These are phyloP conservation scores for Zoanthus gigantus DNA, from an alignment of 92 coral and sea anemone species.

Conservation along the genomic window DNA sequence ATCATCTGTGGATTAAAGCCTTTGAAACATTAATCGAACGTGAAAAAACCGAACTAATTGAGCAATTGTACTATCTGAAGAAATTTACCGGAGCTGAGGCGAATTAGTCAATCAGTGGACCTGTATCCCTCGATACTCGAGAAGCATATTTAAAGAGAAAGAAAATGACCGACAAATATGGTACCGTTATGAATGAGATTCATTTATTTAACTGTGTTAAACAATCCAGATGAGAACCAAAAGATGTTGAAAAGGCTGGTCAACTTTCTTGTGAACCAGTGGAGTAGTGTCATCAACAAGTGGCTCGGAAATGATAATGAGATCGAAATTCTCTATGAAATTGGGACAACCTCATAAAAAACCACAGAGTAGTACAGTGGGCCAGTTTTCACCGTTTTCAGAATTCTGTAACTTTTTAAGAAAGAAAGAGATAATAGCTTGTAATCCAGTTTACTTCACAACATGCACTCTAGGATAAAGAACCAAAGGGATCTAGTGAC, in stretches of 20 bases:
- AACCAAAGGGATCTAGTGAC: not conserved
- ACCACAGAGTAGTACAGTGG: no score
- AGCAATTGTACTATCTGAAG: no score
- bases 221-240: not conserved
- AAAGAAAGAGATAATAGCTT: constrained; percentile 59
- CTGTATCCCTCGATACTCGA: no score
- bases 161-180: no score
- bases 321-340: not conserved
- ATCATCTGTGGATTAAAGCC: no score
- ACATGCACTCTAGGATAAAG: constrained; percentile 24
- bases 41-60: no score
- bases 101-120: no score
- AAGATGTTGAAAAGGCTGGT: constrained; percentile 22
- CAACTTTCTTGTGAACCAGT: constrained; percentile 44
- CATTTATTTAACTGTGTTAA: not conserved
- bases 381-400: constrained; percentile 6
- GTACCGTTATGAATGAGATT: no score
- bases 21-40: no score
- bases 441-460: constrained; percentile 54
- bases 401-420: constrained; percentile 51
- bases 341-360: not conserved
- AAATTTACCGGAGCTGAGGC: no score
- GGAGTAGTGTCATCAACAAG: constrained; percentile 60
- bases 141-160: no score
- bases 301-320: constrained; percentile 51